Percentiles rank a stretch among this genome's conserved stretches.
Conservation (phyloP, 2,797 vertebrate species). For the Hipposideros larvatus region DNA sequence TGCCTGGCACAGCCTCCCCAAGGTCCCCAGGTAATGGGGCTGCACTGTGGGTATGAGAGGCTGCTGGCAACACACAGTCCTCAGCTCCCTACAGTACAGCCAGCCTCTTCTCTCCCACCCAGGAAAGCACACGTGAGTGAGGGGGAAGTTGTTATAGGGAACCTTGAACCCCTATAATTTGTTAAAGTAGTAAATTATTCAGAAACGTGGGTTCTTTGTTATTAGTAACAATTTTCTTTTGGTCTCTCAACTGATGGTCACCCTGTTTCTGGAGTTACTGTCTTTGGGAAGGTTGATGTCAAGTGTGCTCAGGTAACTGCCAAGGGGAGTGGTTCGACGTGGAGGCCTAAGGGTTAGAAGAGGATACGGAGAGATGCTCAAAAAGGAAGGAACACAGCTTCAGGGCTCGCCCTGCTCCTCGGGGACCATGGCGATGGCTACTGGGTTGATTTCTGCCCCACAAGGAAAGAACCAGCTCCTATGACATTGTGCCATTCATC, state of each 20-base stretch:
- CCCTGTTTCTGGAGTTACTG: not conserved
- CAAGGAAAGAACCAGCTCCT: not conserved
- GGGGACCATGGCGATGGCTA: not conserved
- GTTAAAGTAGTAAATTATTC: not conserved
- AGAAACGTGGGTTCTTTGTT: not conserved
- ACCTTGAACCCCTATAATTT: not conserved
- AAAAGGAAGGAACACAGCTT: not conserved
- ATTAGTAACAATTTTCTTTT: not conserved
- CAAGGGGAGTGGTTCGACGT: accelerated
- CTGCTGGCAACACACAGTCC: not conserved
- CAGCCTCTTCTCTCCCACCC: not conserved
- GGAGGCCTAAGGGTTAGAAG: not conserved
- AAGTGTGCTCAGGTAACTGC: not conserved
- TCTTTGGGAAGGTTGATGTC: not conserved
- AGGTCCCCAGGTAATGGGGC: not conserved
- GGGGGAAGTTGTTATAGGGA: not conserved
- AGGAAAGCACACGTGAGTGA: not conserved
- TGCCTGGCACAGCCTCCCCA: not conserved
- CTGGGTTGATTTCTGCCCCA: not conserved
- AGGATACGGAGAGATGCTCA: not conserved
- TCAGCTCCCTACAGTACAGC: not conserved
- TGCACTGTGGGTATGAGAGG: accelerated
- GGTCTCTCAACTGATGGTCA: not conserved
- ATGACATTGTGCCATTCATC: accelerated
- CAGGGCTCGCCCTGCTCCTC: not conserved